Conservation (phyloP, 2,113 vertebrate species). For the Podilymbus podiceps region DNA sequence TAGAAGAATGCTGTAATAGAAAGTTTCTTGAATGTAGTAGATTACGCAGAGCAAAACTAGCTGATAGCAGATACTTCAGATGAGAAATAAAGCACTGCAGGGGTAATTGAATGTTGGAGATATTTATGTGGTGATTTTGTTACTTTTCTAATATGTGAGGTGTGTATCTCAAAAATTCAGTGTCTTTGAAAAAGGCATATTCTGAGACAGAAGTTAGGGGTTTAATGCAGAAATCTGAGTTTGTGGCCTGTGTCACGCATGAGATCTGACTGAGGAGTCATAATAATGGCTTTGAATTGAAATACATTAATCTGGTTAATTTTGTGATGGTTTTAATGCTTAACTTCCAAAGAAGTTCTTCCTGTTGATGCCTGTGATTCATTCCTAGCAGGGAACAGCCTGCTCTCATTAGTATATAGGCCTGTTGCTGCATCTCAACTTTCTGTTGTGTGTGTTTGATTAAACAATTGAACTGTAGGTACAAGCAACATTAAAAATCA, state of each 20-base stretch:
- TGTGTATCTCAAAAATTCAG: background rate
- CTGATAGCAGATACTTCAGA: background rate
- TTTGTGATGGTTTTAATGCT: background rate
- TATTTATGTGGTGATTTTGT: background rate
- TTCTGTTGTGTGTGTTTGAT: background rate
- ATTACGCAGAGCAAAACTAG: background rate
- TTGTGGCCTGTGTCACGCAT: background rate
- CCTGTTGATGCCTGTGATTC: background rate
- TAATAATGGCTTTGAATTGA: background rate
- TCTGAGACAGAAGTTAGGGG: background rate
- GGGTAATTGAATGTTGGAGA: background rate
- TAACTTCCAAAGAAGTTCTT: background rate
- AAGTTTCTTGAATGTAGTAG: background rate
- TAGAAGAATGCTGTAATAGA: fast-evolving
- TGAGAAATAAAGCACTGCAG: background rate
- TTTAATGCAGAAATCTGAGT: background rate
- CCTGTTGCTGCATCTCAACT: background rate
- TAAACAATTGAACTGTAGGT: background rate
- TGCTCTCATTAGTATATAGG: background rate
- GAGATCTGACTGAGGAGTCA: background rate
- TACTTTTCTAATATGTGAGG: background rate
- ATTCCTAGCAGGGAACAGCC: background rate
- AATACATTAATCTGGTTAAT: background rate
- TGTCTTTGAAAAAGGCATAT: background rate
- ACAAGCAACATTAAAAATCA: background rate